phyloP scores from a whole-genome alignment of 2,113 vertebrate genomes.

The Crocuta crocuta region DNA sequence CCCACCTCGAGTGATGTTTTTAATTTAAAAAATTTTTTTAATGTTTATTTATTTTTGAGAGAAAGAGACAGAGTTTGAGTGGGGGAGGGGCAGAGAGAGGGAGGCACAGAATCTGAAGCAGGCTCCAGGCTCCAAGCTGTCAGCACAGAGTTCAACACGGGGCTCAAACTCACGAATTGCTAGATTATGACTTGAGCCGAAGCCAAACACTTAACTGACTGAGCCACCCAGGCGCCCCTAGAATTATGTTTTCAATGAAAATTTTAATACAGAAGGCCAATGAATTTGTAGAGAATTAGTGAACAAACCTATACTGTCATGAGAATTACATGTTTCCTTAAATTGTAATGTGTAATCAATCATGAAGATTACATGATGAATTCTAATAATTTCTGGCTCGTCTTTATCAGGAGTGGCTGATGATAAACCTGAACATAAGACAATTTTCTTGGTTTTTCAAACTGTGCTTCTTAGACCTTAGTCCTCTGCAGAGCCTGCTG shows the following conservation, averaged over 20 bases:
- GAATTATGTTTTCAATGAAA: neutral
- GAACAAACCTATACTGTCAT: neutral
- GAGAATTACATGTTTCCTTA: neutral
- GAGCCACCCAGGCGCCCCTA: too few relatives aligned
- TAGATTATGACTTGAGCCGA: too few relatives aligned
- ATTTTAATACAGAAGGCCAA: neutral
- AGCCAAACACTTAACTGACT: too few relatives aligned
- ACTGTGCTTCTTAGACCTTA: neutral
- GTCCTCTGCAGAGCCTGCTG: neutral
- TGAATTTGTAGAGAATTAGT: neutral
- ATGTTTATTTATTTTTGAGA: too few relatives aligned
- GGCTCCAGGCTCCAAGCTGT: too few relatives aligned
- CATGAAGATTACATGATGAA: neutral
- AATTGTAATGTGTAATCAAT: neutral
- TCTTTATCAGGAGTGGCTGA: neutral
- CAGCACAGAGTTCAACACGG: too few relatives aligned
- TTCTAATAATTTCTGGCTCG: neutral
- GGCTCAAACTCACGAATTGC: too few relatives aligned
- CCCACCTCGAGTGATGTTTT: neutral
- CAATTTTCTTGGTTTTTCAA: slow-evolving; percentile 7
- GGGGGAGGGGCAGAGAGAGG: too few relatives aligned
- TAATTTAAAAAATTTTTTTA: too few relatives aligned
- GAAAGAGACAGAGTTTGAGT: too few relatives aligned
- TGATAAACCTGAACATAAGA: neutral
- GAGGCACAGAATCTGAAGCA: too few relatives aligned